These are phyloP conservation scores for Tetragonula clypearis DNA, from an alignment of 1,140 invertebrate species.

Conservation along the genomic window DNA sequence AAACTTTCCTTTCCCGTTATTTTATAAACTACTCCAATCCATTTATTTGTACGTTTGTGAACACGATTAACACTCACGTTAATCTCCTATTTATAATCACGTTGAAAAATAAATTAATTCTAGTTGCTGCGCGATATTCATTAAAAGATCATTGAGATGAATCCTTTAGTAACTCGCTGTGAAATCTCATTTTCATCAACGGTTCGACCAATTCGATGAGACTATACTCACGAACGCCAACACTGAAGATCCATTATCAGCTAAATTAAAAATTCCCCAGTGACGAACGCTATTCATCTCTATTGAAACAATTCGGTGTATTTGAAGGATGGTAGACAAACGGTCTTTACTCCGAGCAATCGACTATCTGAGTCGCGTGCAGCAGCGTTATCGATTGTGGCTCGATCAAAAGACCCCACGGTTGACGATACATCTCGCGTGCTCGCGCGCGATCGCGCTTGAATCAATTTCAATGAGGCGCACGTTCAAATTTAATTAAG, in stretches of 20 bases:
- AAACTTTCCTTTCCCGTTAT: too few relatives aligned
- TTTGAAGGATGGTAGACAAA: not conserved
- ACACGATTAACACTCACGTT: too few relatives aligned
- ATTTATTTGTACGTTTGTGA: too few relatives aligned
- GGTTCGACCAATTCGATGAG: not conserved
- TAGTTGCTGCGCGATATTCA: not conserved
- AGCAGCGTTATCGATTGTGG: not conserved
- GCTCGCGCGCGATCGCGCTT: slow-evolving; percentile 8
- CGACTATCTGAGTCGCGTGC: not conserved
- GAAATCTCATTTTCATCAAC: not conserved
- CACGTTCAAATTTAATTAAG: slow-evolving; percentile 51
- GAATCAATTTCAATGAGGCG: slow-evolving; percentile 35
- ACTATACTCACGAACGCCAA: not conserved
- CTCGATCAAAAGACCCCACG: slow-evolving; percentile 16
- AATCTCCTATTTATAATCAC: too few relatives aligned
- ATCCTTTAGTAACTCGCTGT: not conserved
- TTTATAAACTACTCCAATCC: too few relatives aligned
- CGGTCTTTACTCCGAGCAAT: not conserved
- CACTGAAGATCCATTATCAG: too few relatives aligned
- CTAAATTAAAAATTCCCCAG: not conserved
- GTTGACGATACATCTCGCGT: slow-evolving; percentile 30
- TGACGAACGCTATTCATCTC: not conserved
- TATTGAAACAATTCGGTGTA: not conserved
- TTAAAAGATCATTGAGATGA: not conserved
- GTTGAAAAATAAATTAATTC: not conserved